Evolutionary conservation across 2,113 vertebrate genomes (phyloP), one percentile per base, ranked within the genome.

Genomic region (Meriones unguiculatus): DNA sequence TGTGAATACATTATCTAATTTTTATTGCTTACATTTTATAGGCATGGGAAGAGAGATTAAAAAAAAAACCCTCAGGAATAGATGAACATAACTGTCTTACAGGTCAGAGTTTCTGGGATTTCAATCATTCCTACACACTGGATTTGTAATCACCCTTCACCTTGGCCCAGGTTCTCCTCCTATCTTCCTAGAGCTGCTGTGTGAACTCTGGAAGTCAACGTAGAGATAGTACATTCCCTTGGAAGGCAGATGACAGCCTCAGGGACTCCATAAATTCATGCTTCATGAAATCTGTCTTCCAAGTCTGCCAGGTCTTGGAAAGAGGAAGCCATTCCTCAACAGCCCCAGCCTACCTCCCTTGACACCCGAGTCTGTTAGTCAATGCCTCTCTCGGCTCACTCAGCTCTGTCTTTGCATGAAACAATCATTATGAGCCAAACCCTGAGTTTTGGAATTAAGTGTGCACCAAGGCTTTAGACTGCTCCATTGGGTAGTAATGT

Each of bases 161-260:
- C 12, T 62, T 6, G 32, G 78, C 41, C 72, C 2, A 7, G 8
- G 17, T 12, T 6, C 1, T 67, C 67, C 28, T 52, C 9, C 3
- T 1, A 0, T 8, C 1, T 12, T 28, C 32, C 73, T 3, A 17
- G 25, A 18, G 3, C 64, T 77, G 54, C 30, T 4, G 5, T 11
- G 5, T 2, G 20, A 59, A 38, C 54, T 89, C 67, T 15, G 2
- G 32, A 91, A 57, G 69, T 22, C 9, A 28, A 35, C 9, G 18
- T 5, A 12, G 72, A 25, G 11, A 24, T 4, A 35, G 22, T 4
- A 28, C 41, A 18, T 28, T 20, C 7, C 35, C 50, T 41, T 28
- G 9, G 20, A 22, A 13, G n/a, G 9, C 28, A 18, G 24, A 32
- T 30, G 1, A 10, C 35, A 28, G 2, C n/a, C 70, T 64, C 25